Conservation (phyloP, 2,113 vertebrate species). For the Himantopus leucocephalus region DNA sequence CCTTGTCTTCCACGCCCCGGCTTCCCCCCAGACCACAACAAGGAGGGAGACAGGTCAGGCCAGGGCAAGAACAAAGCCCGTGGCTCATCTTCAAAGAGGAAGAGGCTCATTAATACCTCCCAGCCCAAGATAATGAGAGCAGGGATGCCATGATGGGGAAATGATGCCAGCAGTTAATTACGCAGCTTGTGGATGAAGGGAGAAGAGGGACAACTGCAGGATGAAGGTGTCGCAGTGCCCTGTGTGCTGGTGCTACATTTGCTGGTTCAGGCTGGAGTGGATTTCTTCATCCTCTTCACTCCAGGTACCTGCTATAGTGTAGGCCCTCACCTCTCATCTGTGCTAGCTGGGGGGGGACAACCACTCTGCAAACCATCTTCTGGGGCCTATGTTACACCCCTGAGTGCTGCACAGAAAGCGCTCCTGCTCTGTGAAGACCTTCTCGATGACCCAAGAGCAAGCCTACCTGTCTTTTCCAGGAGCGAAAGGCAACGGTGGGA, state of each 20-base stretch:
- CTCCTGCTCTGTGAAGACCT: not conserved
- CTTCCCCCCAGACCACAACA: not conserved
- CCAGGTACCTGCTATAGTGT: not conserved
- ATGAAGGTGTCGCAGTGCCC: not conserved
- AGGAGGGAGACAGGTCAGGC: not conserved
- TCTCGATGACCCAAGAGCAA: not conserved
- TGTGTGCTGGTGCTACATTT: not conserved
- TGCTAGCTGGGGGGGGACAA: not conserved
- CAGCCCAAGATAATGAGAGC: slow-evolving; percentile 32
- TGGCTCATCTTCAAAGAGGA: slow-evolving; percentile 19
- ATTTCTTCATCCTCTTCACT: not conserved
- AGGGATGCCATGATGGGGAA: not conserved
- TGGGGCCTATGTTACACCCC: not conserved
- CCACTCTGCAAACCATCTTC: not conserved
- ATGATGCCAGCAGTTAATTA: slow-evolving; percentile 24
- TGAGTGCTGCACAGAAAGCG: fast-evolving
- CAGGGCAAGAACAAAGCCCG: slow-evolving; percentile 8
- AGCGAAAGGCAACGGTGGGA: not conserved
- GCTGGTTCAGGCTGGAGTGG: not conserved
- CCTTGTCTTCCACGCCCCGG: not conserved
- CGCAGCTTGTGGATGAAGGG: not conserved
- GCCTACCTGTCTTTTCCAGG: not conserved
- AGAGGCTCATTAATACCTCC: slow-evolving; percentile 23
- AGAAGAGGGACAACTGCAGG: not conserved
- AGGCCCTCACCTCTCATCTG: not conserved